Evolutionary conservation across 2,797 vertebrate genomes (phyloP), one percentile per base, ranked within the genome.

Genomic region (Sebastes umbrosus): DNA sequence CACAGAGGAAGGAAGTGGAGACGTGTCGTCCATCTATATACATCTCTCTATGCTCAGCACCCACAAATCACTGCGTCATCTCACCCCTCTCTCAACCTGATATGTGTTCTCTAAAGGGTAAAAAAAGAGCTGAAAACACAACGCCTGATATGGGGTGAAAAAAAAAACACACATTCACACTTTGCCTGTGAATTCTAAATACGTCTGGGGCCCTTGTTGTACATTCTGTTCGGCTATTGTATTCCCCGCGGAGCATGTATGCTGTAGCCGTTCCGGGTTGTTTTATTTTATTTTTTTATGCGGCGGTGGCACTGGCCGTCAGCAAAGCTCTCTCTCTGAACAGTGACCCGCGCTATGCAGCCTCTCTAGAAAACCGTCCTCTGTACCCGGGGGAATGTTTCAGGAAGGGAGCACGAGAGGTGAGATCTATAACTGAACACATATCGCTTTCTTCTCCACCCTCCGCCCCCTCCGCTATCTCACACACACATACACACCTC

Each of bases 371-470:
- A 85, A 84, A 39, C 52, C 55, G 31, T 83, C 69, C 65, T 76
- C 5, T 1, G 75, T 27, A 27, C 84, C 74, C 81, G 31, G 54
- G 80, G 87, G 87, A 82, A 84, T 50, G 52, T 83, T 88, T 90
- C 83, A 82, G 79, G 54, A 84, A 75, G 72, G 63, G 43, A 73
- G 68, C 66, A 32, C 5, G 57, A 81, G 75, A 85, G 75, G 72
- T 69, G 69, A 74, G 75, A 84, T 90, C 79, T 83, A 84, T 82
- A 88, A 85, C 78, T 76, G 78, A 87, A 85, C 84, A 83, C 76
- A 10, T 78, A 85, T 92, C 70, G 67, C 79, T 84, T 88, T 87
- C 73, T 75, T 79, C 76, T 84, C 69, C 80, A 14, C 72, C 58
- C 60, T 46, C 69, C 67, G 18, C 87, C 75, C 46, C n/a, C 16